Evolutionary conservation across 2,797 vertebrate genomes (phyloP).

Genomic region (Melanotaenia pygmaea): DNA sequence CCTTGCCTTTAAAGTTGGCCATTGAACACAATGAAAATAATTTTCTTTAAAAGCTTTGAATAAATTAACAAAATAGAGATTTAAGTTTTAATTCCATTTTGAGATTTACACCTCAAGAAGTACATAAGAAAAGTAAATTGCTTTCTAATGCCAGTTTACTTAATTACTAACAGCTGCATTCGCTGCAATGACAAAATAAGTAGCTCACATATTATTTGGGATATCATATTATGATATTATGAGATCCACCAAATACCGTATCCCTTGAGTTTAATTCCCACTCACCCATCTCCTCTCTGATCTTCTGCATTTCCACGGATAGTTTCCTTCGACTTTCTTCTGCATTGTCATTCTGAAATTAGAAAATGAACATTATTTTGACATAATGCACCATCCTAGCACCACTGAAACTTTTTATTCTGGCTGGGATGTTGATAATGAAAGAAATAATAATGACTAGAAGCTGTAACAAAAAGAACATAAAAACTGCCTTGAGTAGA

Average conservation of each 20-base stretch:
- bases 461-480: background rate
- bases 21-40: background rate
- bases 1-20: background rate
- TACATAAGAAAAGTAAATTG: too few species aligned
- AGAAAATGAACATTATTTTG: background rate
- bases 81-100: too few species aligned
- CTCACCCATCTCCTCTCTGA: constrained; percentile 95
- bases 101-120: too few species aligned
- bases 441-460: background rate
- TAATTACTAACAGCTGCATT: background rate
- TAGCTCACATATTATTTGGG: background rate
- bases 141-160: background rate
- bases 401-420: background rate
- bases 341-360: constrained; percentile 88
- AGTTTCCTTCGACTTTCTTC: constrained; percentile 89
- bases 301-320: constrained; percentile 87
- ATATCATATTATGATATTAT: background rate
- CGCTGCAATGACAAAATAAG: background rate
- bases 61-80: too few species aligned
- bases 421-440: background rate
- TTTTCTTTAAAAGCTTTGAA: too few species aligned
- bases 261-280: constrained; percentile 23
- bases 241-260: background rate
- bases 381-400: background rate
- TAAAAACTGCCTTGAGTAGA: background rate